Evolutionary conservation across 2,888 invertebrate genomes (phyloP).

Genomic region (Ochropleura leucogaster): DNA sequence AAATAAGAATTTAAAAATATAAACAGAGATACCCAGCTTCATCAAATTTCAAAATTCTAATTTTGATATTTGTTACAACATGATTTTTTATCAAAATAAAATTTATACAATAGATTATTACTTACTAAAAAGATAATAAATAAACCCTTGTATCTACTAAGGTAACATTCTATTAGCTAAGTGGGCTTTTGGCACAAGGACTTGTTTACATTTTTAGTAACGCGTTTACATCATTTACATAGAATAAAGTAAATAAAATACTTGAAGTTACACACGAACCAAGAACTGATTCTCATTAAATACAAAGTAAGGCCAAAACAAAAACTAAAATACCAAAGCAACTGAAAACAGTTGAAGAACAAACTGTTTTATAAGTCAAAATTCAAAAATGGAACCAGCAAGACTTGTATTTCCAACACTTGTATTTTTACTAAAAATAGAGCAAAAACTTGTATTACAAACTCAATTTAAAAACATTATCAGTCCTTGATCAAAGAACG

Average conservation of each 20-base stretch:
- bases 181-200: slow-evolving; percentile 44
- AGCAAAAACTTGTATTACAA: slow-evolving; percentile 47
- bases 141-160: background rate
- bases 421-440: slow-evolving; percentile 31
- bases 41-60: background rate
- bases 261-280: slow-evolving; percentile 9
- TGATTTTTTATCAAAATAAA: background rate
- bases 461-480: slow-evolving; percentile 56
- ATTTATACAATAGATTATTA: background rate
- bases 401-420: slow-evolving; percentile 46
- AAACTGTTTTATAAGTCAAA: slow-evolving; percentile 37
- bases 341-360: slow-evolving; percentile 38
- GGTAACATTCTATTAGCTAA: slow-evolving; percentile 44
- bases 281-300: slow-evolving; percentile 39
- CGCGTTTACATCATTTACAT: slow-evolving; percentile 43
- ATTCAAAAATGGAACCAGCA: slow-evolving; percentile 46
- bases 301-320: slow-evolving; percentile 38
- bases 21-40: background rate
- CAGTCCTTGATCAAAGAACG: slow-evolving; percentile 56
- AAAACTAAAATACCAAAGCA: slow-evolving; percentile 49
- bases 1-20: background rate
- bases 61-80: background rate
- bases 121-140: background rate
- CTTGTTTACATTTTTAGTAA: slow-evolving; percentile 47
- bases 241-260: slow-evolving; percentile 43